Conservation (phyloP, 2,797 vertebrate species). For the Poecilia picta region DNA sequence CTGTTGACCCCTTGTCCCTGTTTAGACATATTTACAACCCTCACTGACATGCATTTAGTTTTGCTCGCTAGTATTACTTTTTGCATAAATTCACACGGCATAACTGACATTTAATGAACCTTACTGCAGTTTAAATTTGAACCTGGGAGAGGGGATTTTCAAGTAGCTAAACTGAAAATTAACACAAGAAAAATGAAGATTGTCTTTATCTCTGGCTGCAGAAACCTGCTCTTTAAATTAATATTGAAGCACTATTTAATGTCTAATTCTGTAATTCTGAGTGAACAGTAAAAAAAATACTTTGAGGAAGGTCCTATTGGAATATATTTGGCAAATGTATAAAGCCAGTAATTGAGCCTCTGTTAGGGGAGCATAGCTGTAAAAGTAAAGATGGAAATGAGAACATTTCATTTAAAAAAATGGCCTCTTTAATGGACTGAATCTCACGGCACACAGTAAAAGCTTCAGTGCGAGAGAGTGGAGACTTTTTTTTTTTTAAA, state of each 20-base stretch:
- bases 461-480: slow-evolving; percentile 30
- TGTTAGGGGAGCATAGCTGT: slow-evolving; percentile 10
- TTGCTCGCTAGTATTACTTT: slow-evolving; percentile 16
- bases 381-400: slow-evolving; percentile 18
- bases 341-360: slow-evolving; percentile 17
- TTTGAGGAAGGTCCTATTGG: neutral
- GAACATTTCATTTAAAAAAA: slow-evolving; percentile 19
- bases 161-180: neutral
- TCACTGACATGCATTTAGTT: neutral
- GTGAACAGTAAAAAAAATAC: neutral
- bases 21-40: neutral
- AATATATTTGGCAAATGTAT: slow-evolving; percentile 15
- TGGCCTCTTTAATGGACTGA: slow-evolving; percentile 20
- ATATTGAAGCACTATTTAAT: neutral
- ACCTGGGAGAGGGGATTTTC: neutral
- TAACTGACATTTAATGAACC: neutral
- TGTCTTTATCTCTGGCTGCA: neutral
- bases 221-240: neutral
- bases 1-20: neutral
- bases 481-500: slow-evolving; percentile 45
- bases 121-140: neutral
- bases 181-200: neutral
- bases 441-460: slow-evolving; percentile 36
- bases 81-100: slow-evolving; percentile 5
- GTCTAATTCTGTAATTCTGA: neutral